Conservation (phyloP, 92 coral and sea anemone species). For the Umimayanthus kanabou region DNA sequence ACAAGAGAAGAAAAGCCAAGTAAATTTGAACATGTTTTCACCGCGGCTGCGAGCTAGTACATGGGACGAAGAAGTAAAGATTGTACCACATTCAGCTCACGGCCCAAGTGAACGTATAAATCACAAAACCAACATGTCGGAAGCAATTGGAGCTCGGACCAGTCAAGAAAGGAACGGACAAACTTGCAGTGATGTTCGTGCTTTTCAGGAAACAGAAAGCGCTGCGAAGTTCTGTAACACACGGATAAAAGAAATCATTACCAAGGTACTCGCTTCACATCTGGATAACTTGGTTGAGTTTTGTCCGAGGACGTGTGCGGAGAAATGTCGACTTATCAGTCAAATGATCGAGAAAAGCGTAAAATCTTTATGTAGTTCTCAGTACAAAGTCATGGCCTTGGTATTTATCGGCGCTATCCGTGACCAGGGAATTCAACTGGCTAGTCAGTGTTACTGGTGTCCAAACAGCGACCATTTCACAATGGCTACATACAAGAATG, state of each 20-base stretch:
- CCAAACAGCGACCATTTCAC: constrained; percentile 69
- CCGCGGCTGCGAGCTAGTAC: constrained; percentile 39
- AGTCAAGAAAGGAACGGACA: constrained; percentile 1
- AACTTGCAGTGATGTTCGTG: neutral
- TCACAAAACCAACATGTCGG: neutral
- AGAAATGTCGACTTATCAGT: constrained; percentile 68
- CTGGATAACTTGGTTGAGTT: constrained; percentile 59
- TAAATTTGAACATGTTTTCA: constrained; percentile 12
- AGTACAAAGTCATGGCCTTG: constrained; percentile 61
- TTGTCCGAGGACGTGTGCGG: constrained; percentile 69
- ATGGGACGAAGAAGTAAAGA: constrained; percentile 1
- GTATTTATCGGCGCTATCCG: constrained; percentile 77
- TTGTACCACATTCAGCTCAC: neutral
- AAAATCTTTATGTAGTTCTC: constrained; percentile 40
- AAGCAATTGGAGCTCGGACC: neutral
- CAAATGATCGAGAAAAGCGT: constrained; percentile 71
- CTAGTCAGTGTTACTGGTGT: constrained; percentile 64
- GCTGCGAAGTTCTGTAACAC: constrained; percentile 1
- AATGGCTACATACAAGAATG: constrained; percentile 64
- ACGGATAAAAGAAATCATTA: constrained; percentile 50
- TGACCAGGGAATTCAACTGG: constrained; percentile 68
- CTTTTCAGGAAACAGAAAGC: constrained; percentile 1
- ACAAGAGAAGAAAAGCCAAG: constrained; percentile 10
- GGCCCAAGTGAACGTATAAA: neutral
- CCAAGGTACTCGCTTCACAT: constrained; percentile 50